Percentiles rank a stretch among this genome's conserved stretches.
Conservation (phyloP, 2,888 invertebrate species). For the Carcina quercana region DNA sequence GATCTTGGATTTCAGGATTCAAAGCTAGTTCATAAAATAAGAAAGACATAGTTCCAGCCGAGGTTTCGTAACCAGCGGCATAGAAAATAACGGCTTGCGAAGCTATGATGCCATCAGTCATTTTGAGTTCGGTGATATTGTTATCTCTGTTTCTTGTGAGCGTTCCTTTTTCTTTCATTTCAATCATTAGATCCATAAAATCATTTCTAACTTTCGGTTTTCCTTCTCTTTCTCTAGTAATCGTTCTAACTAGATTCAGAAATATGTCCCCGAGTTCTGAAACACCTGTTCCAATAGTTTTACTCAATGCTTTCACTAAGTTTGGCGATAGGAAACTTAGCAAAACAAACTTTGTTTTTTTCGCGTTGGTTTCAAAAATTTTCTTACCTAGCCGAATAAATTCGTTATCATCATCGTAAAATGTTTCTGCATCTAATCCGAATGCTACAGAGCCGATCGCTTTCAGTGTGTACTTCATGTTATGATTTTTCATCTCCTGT, state of each 20-base stretch:
- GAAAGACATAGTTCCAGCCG: conserved; percentile 40
- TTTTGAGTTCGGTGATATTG: conserved; percentile 16
- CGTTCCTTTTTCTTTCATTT: conserved; percentile 28
- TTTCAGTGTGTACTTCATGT: conserved; percentile 31
- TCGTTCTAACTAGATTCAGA: conserved; percentile 21
- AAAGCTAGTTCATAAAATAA: conserved; percentile 38
- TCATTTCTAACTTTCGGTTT: conserved; percentile 30
- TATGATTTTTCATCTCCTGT: conserved; percentile 23
- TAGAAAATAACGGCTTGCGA: conserved; percentile 40
- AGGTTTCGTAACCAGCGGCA: conserved; percentile 52
- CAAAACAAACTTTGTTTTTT: conserved; percentile 25
- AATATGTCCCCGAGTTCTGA: conserved; percentile 25
- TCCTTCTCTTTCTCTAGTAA: conserved; percentile 31
- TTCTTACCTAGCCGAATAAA: conserved; percentile 16
- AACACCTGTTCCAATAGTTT: too few relatives aligned
- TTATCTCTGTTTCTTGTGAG: conserved; percentile 18
- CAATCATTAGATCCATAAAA: conserved; percentile 41
- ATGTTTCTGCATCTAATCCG: conserved; percentile 30
- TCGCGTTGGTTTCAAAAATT: conserved; percentile 15
- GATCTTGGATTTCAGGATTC: conserved; percentile 38
- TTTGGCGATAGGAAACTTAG: conserved; percentile 28
- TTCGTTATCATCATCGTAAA: conserved; percentile 5
- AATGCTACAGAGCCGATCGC: conserved; percentile 35
- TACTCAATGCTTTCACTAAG: too few relatives aligned
- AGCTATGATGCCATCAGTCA: conserved; percentile 28